A percentile compares a stretch with the other conserved stretches of the same genome.
Evolutionary conservation across 1,140 invertebrate genomes (phyloP).

Genomic region (Epicauta chinensis): DNA sequence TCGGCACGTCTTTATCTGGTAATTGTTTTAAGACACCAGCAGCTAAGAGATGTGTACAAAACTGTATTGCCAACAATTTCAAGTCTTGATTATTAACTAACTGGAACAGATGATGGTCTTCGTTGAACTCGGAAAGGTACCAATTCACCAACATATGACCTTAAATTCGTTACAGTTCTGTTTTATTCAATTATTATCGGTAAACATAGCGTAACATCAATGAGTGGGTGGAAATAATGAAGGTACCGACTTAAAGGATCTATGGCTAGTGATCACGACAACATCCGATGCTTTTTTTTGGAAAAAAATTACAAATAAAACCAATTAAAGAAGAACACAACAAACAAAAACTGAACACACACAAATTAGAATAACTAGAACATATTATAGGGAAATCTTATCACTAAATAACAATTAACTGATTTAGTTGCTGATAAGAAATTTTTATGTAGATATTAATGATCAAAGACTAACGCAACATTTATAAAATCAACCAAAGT

Average conservation of each 20-base stretch:
- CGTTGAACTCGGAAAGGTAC: constrained; percentile 71
- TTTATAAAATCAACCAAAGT: no score
- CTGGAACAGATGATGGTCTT: constrained; percentile 59
- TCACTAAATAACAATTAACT: no score
- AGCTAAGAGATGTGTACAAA: constrained; percentile 83
- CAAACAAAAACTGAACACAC: no score
- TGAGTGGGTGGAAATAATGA: neutral
- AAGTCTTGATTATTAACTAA: constrained; percentile 63
- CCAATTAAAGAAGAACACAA: no score
- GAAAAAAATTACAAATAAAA: neutral
- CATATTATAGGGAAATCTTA: no score
- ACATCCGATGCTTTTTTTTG: neutral
- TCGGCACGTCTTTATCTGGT: constrained; percentile 58
- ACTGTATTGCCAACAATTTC: constrained; percentile 67
- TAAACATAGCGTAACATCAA: neutral
- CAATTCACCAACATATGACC: constrained; percentile 88
- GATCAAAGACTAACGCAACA: no score
- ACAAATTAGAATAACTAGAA: no score
- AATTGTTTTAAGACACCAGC: constrained; percentile 77
- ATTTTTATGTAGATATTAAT: no score
- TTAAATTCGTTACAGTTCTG: constrained; percentile 43
- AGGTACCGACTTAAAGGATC: constrained; percentile 15
- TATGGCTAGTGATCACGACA: constrained; percentile 27
- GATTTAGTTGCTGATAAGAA: no score
- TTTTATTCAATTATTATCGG: neutral